Base-by-base conservation (phyloP, 2,888 invertebrate species). In the Dinocampus coccinellae region DNA sequence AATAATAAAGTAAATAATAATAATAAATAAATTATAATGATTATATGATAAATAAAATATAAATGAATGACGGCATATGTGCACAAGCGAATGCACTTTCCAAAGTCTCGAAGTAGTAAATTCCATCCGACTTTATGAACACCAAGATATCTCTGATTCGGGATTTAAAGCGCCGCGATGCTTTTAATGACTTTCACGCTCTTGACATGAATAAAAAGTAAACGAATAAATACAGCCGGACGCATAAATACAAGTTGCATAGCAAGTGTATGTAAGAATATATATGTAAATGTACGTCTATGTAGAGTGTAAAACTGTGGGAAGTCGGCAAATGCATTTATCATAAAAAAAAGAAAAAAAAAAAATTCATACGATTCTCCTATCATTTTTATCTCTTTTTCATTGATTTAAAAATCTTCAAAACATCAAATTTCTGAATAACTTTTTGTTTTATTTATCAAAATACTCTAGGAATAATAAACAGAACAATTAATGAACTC, bases 131-230 rank as follows among this genome's bases (percentile, higher is more conserved):
- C 77, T 82, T 83, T 81, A 81, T 75, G 81, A 81, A 80, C 77
- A 33, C 65, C 53, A 70, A 70, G 66, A 73, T 70, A 74, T 80
- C 78, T 69, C 79, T 79, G 81, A 84, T 85, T 85, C 80, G 79
- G 81, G 78, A 83, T 85, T 84, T 83, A 84, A 78, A 61, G 62
- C 42, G 72, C 63, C 29, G 24, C 24, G 13, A 69, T 63, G 71
- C 70, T 64, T 76, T 78, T 78, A 78, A 80, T 78, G 79, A 72
- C 75, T 75, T 73, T 68, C 65, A 75, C 75, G 78, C 75, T 76
- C 81, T 33, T 79, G 79, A 78, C 76, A 76, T 77, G 72, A 81
- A 79, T 78, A 78, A 79, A 67, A 75, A 70, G 67, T 74, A 74
- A 47, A 16, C 3, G 60, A 68, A 53, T 53, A 73, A 77, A 75